A percentile compares a stretch with the other conserved stretches of the same genome.
phyloP scores from a whole-genome alignment of 2,888 invertebrate genomes.

The Cosmopolites sordidus region DNA sequence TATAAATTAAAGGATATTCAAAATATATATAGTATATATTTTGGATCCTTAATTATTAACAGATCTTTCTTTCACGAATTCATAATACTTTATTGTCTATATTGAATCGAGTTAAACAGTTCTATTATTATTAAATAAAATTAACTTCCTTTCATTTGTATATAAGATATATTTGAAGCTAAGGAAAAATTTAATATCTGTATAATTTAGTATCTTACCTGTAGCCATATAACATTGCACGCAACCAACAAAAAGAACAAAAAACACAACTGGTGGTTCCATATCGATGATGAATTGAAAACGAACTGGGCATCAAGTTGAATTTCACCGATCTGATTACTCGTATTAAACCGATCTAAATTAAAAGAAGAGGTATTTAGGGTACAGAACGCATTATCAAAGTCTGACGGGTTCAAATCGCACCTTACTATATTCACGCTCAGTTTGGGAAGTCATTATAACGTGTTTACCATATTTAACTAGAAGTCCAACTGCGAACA shows the following conservation, averaged over 20 bases:
- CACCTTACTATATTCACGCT: not conserved
- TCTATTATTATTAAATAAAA: no score
- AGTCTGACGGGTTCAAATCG: constrained; percentile 8
- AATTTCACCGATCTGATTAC: constrained; percentile 6
- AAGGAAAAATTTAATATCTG: not conserved
- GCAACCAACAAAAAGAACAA: not conserved
- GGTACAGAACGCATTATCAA: constrained; percentile 14
- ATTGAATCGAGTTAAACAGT: no score
- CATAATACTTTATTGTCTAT: no score
- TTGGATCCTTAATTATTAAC: no score
- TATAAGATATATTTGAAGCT: no score
- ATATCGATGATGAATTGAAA: not conserved
- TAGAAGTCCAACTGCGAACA: constrained; percentile 1
- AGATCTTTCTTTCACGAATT: no score
- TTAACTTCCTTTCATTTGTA: no score
- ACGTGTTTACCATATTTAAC: constrained; percentile 17
- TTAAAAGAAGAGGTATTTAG: constrained; percentile 17
- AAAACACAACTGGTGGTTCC: not conserved
- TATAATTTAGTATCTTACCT: constrained; percentile 8
- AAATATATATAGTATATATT: no score
- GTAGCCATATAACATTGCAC: not conserved
- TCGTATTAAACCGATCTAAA: constrained; percentile 6
- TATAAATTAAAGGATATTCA: no score
- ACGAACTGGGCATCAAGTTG: not conserved
- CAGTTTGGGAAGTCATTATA: constrained; percentile 14